Evolutionary conservation across 2,113 vertebrate species (phyloP), one percentile per base, ranked within the genome.

Genomic region (Leptobrachium leishanense): DNA sequence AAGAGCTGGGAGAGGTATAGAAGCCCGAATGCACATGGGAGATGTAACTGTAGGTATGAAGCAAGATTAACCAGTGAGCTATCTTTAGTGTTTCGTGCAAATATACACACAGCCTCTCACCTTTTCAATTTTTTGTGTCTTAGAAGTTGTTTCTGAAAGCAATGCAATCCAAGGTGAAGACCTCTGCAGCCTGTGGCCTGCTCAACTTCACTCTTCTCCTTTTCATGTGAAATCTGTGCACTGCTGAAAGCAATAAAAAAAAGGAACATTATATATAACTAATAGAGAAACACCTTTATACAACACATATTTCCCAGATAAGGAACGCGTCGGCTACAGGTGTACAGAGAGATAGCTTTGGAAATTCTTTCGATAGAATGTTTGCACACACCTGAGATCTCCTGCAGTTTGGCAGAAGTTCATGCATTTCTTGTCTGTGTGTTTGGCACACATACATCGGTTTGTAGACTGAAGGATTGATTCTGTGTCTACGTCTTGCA

Each of bases 371-470:
- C 39, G 64, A 62, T 57, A 74, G 82, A 59, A 68, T 72, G 64
- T 69, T 82, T 85, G 64, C 39, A 82, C 85, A 1, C 85, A 94
- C 93, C 90, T 86, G 85, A 87, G 83, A 80, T 89, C 86, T 83
- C 84, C 88, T 86, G 87, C 89, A 70, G 72, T 64, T 75, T 90
- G 88, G 88, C 98, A 99, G 89, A 98, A 99, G 73, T 79, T 84
- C 76, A 83, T 67, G 83, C 98, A 99, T 20, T 89, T 91, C 85
- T 85, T 85, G 92, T 99, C 97, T 74, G 90, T 88, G 72, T 81
- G 87, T 41, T 74, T 86, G 42, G 87, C 64, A 85, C 98, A 98
- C 15, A 0, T 88, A 86, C 98, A 98, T 85, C 98, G 93, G 2
- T 83, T 80, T 39, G 9, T 62, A 43, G 80, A 65, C 64, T 84